phyloP scores from a whole-genome alignment of 2,888 invertebrate species.

The Archips crataeganus region DNA sequence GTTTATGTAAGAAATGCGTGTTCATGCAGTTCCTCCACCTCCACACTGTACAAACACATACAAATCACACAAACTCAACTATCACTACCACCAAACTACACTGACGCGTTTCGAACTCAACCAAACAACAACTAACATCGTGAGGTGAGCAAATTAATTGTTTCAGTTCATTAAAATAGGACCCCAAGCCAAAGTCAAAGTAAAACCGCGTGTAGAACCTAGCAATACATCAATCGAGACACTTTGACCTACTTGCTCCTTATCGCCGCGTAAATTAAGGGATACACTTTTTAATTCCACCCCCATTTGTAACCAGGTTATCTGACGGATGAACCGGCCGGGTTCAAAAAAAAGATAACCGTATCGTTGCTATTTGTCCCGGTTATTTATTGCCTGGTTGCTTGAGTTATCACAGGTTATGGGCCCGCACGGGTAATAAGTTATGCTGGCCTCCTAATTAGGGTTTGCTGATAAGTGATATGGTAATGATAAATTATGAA shows the following conservation, averaged over 20 bases:
- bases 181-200: too few species aligned
- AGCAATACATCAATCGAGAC: not conserved
- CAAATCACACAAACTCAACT: too few species aligned
- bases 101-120: too few species aligned
- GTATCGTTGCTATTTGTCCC: constrained; percentile 9
- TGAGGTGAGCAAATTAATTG: too few species aligned
- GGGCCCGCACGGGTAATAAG: not conserved
- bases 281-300: constrained; percentile 24
- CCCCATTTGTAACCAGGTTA: constrained; percentile 24
- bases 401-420: constrained; percentile 11
- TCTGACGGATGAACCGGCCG: constrained; percentile 23
- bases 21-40: too few species aligned
- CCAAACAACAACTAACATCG: too few species aligned
- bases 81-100: too few species aligned
- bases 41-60: too few species aligned
- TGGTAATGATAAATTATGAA: not conserved
- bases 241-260: constrained; percentile 11
- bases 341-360: constrained; percentile 15
- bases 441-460: not conserved
- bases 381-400: constrained; percentile 17
- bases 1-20: too few species aligned
- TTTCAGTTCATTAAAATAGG: too few species aligned
- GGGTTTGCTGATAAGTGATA: not conserved
- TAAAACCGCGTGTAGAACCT: not conserved
- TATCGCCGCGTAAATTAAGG: constrained; percentile 14